Conservation (phyloP, 2,888 invertebrate species). For the Frankliniella intonsa region DNA sequence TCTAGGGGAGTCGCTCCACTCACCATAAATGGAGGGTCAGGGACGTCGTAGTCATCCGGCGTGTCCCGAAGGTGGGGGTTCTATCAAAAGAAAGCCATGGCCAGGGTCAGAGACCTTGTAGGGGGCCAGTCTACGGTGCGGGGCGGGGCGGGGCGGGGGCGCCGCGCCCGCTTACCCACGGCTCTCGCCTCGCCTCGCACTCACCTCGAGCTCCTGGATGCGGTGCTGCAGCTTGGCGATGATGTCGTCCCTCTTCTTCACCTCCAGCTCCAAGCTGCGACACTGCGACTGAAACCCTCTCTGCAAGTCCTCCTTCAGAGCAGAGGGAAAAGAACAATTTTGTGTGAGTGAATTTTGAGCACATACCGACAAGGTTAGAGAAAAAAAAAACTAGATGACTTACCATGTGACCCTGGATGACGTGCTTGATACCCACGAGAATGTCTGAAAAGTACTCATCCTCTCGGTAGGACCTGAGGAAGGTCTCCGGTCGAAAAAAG, state of each 20-base stretch:
- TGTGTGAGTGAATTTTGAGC: too few relatives aligned
- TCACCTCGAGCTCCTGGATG: slow-evolving; percentile 61
- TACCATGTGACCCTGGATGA: slow-evolving; percentile 61
- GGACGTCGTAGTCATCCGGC: neutral
- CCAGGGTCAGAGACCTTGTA: neutral
- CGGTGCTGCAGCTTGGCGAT: slow-evolving; percentile 71
- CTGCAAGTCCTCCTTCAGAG: slow-evolving; percentile 49
- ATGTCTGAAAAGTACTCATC: slow-evolving; percentile 80
- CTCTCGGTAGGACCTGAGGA: slow-evolving; percentile 46
- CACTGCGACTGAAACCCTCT: slow-evolving; percentile 53
- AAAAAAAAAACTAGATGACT: slow-evolving; percentile 40
- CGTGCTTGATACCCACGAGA: slow-evolving; percentile 71
- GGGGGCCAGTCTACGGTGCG: neutral
- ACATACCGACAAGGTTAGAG: neutral
- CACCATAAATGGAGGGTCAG: slow-evolving; percentile 46
- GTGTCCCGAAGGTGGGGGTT: slow-evolving; percentile 4
- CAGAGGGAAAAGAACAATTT: neutral
- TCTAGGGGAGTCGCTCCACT: slow-evolving; percentile 34
- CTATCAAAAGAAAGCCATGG: slow-evolving; percentile 21
- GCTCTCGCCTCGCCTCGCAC: neutral
- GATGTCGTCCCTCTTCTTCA: slow-evolving; percentile 73
- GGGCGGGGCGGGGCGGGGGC: too few relatives aligned
- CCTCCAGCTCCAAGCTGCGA: slow-evolving; percentile 71
- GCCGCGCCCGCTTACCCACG: too few relatives aligned
- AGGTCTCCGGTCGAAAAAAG: slow-evolving; percentile 37